Evolutionary conservation across 2,888 invertebrate species (phyloP).

Genomic region (Agriopis marginaria): DNA sequence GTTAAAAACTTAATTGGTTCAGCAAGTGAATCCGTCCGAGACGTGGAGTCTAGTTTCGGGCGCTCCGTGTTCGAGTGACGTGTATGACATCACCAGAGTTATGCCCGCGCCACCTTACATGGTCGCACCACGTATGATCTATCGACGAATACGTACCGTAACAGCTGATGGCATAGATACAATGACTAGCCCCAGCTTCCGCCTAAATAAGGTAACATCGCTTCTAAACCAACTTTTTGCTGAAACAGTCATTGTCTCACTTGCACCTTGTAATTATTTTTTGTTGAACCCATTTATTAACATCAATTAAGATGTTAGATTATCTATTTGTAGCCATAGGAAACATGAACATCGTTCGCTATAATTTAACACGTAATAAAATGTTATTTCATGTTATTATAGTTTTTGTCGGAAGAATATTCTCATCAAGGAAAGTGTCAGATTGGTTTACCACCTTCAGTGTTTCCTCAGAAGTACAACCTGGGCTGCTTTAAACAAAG

Average conservation of each 20-base stretch:
- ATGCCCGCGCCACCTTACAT: constrained; percentile 77
- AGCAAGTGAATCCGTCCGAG: constrained; percentile 52
- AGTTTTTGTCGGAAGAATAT: constrained; percentile 16
- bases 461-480: no score
- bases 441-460: no score
- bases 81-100: constrained; percentile 81
- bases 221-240: constrained; percentile 30
- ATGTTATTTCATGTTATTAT: constrained; percentile 20
- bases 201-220: constrained; percentile 48
- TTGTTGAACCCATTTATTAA: constrained; percentile 37
- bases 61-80: constrained; percentile 51
- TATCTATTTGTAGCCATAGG: constrained; percentile 41
- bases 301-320: constrained; percentile 54
- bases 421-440: constrained; percentile 12
- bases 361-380: constrained; percentile 38
- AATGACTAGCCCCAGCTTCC: constrained; percentile 43
- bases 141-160: constrained; percentile 66
- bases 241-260: constrained; percentile 30
- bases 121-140: constrained; percentile 79
- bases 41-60: constrained; percentile 46
- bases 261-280: constrained; percentile 37
- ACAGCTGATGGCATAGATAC: constrained; percentile 70
- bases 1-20: constrained; percentile 41
- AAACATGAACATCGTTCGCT: constrained; percentile 40
- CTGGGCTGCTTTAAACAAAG: no score